Percentiles rank a stretch among this genome's conserved stretches.
phyloP scores from a whole-genome alignment of 2,113 vertebrate genomes.

The Calyptommatus sinebrachiatus region DNA sequence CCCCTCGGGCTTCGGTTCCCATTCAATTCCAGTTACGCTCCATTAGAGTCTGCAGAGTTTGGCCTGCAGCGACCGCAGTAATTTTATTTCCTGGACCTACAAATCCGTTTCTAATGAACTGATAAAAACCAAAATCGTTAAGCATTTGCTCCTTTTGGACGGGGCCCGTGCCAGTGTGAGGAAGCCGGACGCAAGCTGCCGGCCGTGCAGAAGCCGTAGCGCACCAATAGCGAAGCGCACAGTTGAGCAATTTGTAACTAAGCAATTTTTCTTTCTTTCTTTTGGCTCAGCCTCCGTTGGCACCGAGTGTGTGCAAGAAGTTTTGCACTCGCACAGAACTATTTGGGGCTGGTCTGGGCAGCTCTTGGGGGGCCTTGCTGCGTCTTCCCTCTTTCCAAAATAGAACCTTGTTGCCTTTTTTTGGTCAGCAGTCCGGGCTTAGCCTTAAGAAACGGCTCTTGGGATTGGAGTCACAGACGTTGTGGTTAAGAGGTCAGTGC shows the following conservation, averaged over 20 bases:
- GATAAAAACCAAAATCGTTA: constrained; percentile 57
- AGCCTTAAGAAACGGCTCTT: not conserved
- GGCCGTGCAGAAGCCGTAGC: not conserved
- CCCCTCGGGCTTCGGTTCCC: constrained; percentile 58
- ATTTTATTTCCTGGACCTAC: constrained; percentile 64
- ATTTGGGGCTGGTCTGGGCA: not conserved
- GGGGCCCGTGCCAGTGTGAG: not conserved
- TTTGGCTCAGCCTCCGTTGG: not conserved
- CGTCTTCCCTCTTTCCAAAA: not conserved
- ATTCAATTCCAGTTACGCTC: constrained; percentile 61
- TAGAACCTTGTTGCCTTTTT: not conserved
- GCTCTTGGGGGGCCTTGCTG: not conserved
- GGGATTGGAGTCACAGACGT: not conserved
- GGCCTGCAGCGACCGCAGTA: constrained; percentile 61
- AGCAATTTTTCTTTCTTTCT: not conserved
- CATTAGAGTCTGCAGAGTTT: constrained; percentile 60
- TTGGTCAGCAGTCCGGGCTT: not conserved
- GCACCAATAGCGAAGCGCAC: not conserved
- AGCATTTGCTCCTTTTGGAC: constrained; percentile 39
- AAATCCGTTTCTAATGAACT: constrained; percentile 64
- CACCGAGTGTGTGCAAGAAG: not conserved
- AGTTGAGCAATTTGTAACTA: constrained; percentile 18
- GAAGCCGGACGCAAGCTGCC: constrained; percentile 20
- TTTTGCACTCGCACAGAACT: not conserved
- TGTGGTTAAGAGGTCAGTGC: not conserved